Evolutionary conservation across 2,797 vertebrate genomes (phyloP).

Genomic region (Bufotes viridis): DNA sequence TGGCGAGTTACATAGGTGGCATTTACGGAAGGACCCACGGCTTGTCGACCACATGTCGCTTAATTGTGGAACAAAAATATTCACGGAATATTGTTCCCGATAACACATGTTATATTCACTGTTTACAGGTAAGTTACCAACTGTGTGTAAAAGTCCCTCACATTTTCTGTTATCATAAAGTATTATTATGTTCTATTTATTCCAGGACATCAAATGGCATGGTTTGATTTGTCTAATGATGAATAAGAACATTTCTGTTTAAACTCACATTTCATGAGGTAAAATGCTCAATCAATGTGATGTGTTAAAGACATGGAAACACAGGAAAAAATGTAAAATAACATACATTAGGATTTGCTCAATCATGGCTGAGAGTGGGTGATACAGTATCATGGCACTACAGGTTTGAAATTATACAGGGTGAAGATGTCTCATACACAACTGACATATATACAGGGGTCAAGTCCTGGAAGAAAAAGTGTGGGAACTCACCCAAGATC

Average conservation of each 20-base stretch:
- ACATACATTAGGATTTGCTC: conserved; percentile 7
- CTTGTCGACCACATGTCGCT: conserved; percentile 43
- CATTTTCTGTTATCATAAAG: conserved; percentile 39
- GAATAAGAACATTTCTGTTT: not conserved
- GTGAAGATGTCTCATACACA: not conserved
- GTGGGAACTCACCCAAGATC: too few species aligned
- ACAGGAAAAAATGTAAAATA: not conserved
- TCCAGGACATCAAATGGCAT: conserved; percentile 11
- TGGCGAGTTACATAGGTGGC: conserved; percentile 41
- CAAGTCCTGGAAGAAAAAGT: too few species aligned
- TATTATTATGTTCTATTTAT: conserved; percentile 51
- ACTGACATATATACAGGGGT: not conserved
- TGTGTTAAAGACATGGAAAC: conserved; percentile 2
- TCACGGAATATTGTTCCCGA: conserved; percentile 25
- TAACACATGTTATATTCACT: conserved; percentile 31
- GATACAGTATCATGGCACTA: not conserved
- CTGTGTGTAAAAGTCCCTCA: conserved; percentile 27
- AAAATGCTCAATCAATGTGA: not conserved
- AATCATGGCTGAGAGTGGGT: not conserved
- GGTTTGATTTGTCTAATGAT: conserved; percentile 20
- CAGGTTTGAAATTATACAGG: not conserved
- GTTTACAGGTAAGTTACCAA: conserved; percentile 30
- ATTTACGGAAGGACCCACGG: conserved; percentile 28
- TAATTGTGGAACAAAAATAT: conserved; percentile 51
- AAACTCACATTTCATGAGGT: not conserved